Evolutionary conservation across 2,888 invertebrate genomes (phyloP).

Genomic region (Subacronicta megacephala): DNA sequence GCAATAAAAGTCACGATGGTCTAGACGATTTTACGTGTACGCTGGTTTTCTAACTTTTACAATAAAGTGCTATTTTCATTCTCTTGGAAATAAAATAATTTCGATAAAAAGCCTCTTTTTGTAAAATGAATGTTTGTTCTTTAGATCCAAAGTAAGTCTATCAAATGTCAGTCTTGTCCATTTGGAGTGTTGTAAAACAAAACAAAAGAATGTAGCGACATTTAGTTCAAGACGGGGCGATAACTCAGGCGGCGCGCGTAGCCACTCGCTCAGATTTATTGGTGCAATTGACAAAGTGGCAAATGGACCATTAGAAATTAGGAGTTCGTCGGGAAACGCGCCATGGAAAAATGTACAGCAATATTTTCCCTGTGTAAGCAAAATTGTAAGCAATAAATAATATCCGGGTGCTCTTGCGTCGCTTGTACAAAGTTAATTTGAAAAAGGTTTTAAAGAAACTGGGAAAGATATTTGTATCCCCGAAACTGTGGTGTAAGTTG

Average conservation of each 20-base stretch:
- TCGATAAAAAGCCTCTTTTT: conserved; percentile 20
- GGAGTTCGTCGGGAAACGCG: conserved; percentile 76
- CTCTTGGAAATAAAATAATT: conserved; percentile 10
- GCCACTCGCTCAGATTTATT: conserved; percentile 85
- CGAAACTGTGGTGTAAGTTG: conserved; percentile 21
- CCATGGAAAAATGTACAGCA: conserved; percentile 84
- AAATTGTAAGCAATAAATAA: conserved; percentile 87
- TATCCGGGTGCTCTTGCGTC: conserved; percentile 61
- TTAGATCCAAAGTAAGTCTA: conserved; percentile 25
- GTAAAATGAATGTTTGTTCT: conserved; percentile 17
- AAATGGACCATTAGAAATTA: conserved; percentile 90
- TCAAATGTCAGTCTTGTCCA: conserved; percentile 45
- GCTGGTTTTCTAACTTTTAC: conserved; percentile 46
- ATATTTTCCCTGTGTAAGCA: conserved; percentile 84
- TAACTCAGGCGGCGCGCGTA: conserved; percentile 79
- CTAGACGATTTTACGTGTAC: conserved; percentile 53
- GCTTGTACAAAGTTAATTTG: conserved; percentile 60
- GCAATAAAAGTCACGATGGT: conserved; percentile 49
- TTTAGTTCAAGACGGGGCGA: conserved; percentile 80
- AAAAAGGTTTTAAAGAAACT: conserved; percentile 50
- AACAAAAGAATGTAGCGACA: conserved; percentile 84
- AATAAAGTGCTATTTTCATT: conserved; percentile 45
- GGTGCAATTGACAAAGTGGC: conserved; percentile 90
- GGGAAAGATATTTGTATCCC: conserved; percentile 36
- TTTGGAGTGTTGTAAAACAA: conserved; percentile 59